Conservation (phyloP, 2,113 vertebrate species). For the Actenoides lindsayi region DNA sequence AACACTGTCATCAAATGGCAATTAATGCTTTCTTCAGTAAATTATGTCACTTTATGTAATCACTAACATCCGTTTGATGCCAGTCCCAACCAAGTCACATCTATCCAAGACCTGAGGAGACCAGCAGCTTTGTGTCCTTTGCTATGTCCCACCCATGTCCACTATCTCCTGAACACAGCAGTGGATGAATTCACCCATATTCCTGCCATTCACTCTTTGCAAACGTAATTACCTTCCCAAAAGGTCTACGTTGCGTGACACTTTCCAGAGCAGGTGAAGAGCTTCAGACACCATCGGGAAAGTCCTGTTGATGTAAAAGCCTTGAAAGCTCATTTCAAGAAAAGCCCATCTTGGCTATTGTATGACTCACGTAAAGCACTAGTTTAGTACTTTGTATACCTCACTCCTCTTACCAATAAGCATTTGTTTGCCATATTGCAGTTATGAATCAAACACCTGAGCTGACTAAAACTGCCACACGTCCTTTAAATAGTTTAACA, state of each 20-base stretch:
- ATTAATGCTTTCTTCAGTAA: background rate
- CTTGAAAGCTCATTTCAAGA: background rate
- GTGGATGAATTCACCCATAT: background rate
- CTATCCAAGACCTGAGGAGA: background rate
- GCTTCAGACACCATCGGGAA: background rate
- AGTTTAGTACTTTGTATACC: background rate
- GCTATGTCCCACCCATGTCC: background rate
- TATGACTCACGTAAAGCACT: too few relatives aligned
- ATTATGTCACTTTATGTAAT: background rate
- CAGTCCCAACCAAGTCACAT: background rate
- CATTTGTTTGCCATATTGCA: background rate
- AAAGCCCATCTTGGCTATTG: background rate
- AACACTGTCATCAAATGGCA: background rate
- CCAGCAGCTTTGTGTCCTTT: background rate
- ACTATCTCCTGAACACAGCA: background rate
- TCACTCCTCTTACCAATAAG: background rate
- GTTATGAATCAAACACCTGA: background rate
- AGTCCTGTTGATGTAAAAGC: background rate
- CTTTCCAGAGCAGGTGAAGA: background rate
- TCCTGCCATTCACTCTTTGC: background rate
- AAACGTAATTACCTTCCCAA: background rate
- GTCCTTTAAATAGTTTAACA: background rate
- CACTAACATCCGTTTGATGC: background rate
- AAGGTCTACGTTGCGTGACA: background rate
- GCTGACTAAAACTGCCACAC: background rate